Evolutionary conservation across 1,140 invertebrate genomes (phyloP), one percentile per base, ranked within the genome.

Genomic region (Maniola jurtina): DNA sequence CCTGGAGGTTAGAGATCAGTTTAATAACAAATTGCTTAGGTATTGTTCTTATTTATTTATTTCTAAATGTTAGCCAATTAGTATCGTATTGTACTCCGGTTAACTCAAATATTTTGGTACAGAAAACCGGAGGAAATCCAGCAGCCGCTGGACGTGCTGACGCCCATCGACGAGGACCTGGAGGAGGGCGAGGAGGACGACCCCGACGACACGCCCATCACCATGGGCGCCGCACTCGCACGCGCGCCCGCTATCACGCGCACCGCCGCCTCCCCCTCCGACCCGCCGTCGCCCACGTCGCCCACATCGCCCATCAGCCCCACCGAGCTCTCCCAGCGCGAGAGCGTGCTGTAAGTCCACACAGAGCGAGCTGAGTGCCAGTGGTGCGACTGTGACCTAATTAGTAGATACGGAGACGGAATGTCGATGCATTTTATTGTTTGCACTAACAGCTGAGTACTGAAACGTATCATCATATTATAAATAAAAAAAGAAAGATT

Each of bases 111-210:
- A 11, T 13, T 25, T 4, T 45, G 10, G 48, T 61, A 34, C 59
- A 90, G 88, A 34, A 90, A 90, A 81, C 80, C 68, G 47, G 86
- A 88, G 55, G 85, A 86, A 47, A 48, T 85, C 11, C 76, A 79
- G 8, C 86, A 85, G 16, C 84, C 84, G 0, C 50, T 94, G 64
- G 95, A 96, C 81, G 94, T 94, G 0, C 91, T 96, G 25, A 95
- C 95, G 34, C 95, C 95, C 16, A 96, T 96, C 40, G 95, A 95
- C 76, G 95, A 96, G 80, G 95, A 96, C 76, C 93, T 95, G 61
- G 95, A 95, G 71, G 95, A 97, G 77, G 95, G 95, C 79, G 93
- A 93, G n/a, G 94, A 94, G 35, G 94, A 95, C 47, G 94, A 95
- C 74, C 88, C 87, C 0, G 91, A 92, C 40, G 93, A 94, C 81